Base-by-base conservation (phyloP, 2,113 vertebrate species). In the Nerophis lumbriciformis region DNA sequence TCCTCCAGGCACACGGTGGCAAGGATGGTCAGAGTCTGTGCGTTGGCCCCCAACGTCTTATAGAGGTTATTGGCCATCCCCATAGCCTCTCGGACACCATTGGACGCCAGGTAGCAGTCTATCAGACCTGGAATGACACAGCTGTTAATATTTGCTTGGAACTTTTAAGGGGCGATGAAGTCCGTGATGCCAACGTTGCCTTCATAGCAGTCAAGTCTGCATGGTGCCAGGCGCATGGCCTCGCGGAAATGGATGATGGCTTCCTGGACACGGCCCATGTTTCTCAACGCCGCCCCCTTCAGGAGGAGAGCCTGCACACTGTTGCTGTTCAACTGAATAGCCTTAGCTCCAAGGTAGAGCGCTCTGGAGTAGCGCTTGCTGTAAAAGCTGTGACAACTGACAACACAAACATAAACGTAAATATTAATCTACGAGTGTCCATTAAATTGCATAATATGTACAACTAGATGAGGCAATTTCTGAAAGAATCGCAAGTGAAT, bases 41-140 rank as follows among this genome's bases (percentile, higher is more conserved):
- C 96, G 0, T 97, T 98, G 21, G 95, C 93, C 59, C 96, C 96
- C 42, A 99, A 89, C 8, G 95, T 98, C 91, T 99, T 99, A 71
- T 98, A 99, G 21, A 98, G 97, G 0, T 97, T 98, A 54, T 99
- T 99, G 52, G 97, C 97, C 97, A 99, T 98, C 1, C 96, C 96
- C 90, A 98, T 98, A 0, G 97, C 97, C 66, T 99, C 96, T 6
- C 97, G 92, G 59, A 98, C 93, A 42, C 97, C 96, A 77, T 96
- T 98, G 55, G 95, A 98, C 0, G 95, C 94, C 71, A 98, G 84
- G 81, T 99, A 99, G 69, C 97, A 99, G 74, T 99, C 95, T 0
- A 99, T 98, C 79, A 99, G 90, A 73, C 96, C 97, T 99, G 80
- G 13, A 42, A 53, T 14, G 1, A 8, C 35, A 53, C 50, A 39